Percentiles rank a stretch among this genome's conserved stretches.
Conservation (phyloP, 2,888 invertebrate genomes). For the Anoplius nigerrimus region DNA sequence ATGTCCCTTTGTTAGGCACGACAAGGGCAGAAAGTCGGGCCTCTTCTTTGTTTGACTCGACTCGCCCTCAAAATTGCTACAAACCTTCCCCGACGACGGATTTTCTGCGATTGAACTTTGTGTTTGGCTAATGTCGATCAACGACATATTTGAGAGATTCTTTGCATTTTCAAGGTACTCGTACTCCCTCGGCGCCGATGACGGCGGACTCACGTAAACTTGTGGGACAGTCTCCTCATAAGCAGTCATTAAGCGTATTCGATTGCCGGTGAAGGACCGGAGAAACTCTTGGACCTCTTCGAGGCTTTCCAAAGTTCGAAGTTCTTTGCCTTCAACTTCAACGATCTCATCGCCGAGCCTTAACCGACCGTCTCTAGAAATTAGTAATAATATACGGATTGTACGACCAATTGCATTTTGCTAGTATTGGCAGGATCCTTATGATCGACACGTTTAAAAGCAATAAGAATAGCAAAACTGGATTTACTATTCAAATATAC, state of each 20-base stretch:
- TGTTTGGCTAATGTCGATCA: slow-evolving; percentile 52
- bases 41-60: slow-evolving; percentile 50
- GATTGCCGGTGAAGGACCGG: slow-evolving; percentile 67
- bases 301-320: slow-evolving; percentile 80
- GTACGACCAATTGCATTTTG: no score
- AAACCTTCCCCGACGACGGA: slow-evolving; percentile 4
- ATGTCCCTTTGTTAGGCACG: slow-evolving; percentile 52
- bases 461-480: no score
- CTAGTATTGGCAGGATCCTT: no score
- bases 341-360: slow-evolving; percentile 92
- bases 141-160: slow-evolving; percentile 63
- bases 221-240: slow-evolving; percentile 71
- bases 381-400: no score
- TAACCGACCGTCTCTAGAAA: slow-evolving; percentile 85
- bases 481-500: no score
- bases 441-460: no score
- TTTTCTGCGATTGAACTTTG: slow-evolving; percentile 35
- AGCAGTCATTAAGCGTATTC: slow-evolving; percentile 67
- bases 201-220: slow-evolving; percentile 57
- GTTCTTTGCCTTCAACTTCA: slow-evolving; percentile 89
- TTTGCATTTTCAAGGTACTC: slow-evolving; percentile 65
- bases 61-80: slow-evolving; percentile 21
- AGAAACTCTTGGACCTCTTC: slow-evolving; percentile 71
- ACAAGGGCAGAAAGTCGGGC: slow-evolving; percentile 66
- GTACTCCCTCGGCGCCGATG: slow-evolving; percentile 54